Evolutionary conservation across 2,113 vertebrate genomes (phyloP), one percentile per base, ranked within the genome.

Genomic region (Coregonus clupeaformis): DNA sequence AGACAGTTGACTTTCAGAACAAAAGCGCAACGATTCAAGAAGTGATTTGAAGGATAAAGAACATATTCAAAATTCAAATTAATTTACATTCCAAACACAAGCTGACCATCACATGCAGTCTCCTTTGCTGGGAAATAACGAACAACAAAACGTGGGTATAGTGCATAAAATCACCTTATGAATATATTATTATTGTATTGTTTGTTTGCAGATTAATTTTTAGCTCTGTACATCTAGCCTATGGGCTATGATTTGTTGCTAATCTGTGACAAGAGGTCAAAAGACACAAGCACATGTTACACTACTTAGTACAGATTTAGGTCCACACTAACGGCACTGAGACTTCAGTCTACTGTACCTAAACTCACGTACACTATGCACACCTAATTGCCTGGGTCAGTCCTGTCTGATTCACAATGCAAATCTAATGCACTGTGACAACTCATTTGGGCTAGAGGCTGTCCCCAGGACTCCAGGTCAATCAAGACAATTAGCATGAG

Each of bases 361-460:
- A 83, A 79, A 71, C 78, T 72, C 78, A 86, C 84, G 76, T 84
- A 83, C 80, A 42, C 67, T 25, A n/a, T 68, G n/a, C 24, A 27
- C 11, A 13, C 24, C 80, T 89, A 87, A 88, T 87, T 87, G 81
- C 84, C 77, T 78, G 71, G 45, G 71, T 73, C 84, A 85, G 84
- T 88, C 86, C 76, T 86, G 81, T 78, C 82, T 78, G 81, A 87
- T 74, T 88, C 87, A 86, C 87, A 16, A 16, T 87, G 84, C 83
- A 76, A 42, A 65, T 6, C 5, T 87, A 88, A 90, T 90, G 75
- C 82, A 76, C 65, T 81, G 74, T 87, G 88, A 85, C 86, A 76
- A 87, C 83, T 89, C 82, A 73, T 86, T 82, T 90, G 79, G 82
- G 74, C 86, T 68, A 80, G 69, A 87, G 83, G 75, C 82, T 85